These are phyloP conservation scores for Morinoia aosen DNA, from an alignment of 2,888 invertebrate species.

Conservation along the genomic window DNA sequence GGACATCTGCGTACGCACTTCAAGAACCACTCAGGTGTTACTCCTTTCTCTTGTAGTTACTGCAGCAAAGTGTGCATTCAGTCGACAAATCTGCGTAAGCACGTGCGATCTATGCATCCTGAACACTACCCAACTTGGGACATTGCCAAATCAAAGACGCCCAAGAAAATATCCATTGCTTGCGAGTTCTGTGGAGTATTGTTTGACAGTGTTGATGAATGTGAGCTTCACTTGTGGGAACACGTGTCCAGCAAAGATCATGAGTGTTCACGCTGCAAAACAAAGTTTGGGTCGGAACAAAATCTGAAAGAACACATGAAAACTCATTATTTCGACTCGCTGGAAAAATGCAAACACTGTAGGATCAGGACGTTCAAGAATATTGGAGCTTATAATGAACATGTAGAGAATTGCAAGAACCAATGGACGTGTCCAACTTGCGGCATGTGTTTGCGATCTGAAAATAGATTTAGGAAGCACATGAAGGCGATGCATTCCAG, in stretches of 20 bases:
- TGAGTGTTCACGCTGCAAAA: constrained; percentile 62
- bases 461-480: constrained; percentile 64
- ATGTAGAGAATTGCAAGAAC: constrained; percentile 62
- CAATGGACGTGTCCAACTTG: constrained; percentile 65
- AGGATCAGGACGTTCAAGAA: constrained; percentile 61
- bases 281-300: constrained; percentile 63
- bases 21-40: constrained; percentile 62
- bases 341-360: constrained; percentile 59
- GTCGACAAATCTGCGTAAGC: constrained; percentile 64
- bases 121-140: constrained; percentile 62
- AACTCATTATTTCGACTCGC: constrained; percentile 65
- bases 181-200: constrained; percentile 63
- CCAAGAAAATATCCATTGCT: constrained; percentile 60
- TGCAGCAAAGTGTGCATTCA: constrained; percentile 65
- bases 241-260: constrained; percentile 62
- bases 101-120: constrained; percentile 65
- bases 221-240: constrained; percentile 65
- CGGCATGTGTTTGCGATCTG: constrained; percentile 58
- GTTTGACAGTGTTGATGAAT: constrained; percentile 57
- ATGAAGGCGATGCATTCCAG: constrained; percentile 56
- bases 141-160: constrained; percentile 55
- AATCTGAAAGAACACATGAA: constrained; percentile 64
- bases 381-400: constrained; percentile 65
- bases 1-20: constrained; percentile 64
- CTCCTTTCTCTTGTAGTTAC: constrained; percentile 63